Base-by-base conservation (phyloP, 1,140 invertebrate species). In the Gryon sp. region DNA sequence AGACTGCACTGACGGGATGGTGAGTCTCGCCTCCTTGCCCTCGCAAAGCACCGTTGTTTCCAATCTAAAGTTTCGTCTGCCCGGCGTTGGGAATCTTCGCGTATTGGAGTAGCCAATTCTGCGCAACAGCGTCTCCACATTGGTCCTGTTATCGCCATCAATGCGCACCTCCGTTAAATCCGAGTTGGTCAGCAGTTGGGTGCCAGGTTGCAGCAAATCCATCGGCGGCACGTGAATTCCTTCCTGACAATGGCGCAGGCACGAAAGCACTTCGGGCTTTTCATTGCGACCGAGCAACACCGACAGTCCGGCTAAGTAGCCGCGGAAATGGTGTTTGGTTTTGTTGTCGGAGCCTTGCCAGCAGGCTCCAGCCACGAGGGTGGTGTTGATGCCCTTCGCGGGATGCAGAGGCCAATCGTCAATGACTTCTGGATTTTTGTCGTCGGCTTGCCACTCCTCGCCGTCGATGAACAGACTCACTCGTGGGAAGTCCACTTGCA, bases 391-490 rank as follows among this genome's bases (percentile, higher is more conserved):
- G 7, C 94, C 96, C 69, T 97, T 96, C 0, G 97, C 96, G 15
- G 96, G 95, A 87, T 99, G 98, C 8, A 99, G 90, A n/a, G 98
- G 98, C 98, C 98, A 99, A 88, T 99, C 98, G 87, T 99, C 98
- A 82, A 99, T 97, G 19, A 99, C 96, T 87, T 99, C 98, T 0
- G 97, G 96, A 80, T 97, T 98, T 83, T 94, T 93, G 78, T 95
- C 94, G 43, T 92, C 90, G 3, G 93, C 90, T 43, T 90, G 91
- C 89, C 95, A 95, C 11, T 93, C 87, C 82, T 95, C 93, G 0
- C 98, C 98, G 88, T 99, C 98, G 63, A 99, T 92, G 84, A 92
- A 97, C 16, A 99, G 89, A 59, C 93, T 93, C 8, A 97, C 95
- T 76, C 95, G 95, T 0, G 96, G 94, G 90, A 97, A 96, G 60